phyloP scores from a whole-genome alignment of 2,888 invertebrate species.

The Drosophila algonquin region DNA sequence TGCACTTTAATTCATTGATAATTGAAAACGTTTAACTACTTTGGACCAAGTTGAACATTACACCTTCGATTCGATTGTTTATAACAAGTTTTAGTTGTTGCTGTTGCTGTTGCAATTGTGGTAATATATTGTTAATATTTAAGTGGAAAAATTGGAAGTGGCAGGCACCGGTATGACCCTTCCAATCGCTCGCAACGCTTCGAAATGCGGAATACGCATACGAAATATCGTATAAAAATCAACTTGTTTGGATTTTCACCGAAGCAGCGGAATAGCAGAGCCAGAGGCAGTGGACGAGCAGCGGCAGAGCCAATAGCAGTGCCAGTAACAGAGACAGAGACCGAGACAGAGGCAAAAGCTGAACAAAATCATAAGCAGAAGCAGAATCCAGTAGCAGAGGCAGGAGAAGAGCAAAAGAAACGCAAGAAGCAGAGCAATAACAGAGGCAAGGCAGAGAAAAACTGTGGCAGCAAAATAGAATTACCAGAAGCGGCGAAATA shows the following conservation, averaged over 20 bases:
- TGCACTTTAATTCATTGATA: background rate
- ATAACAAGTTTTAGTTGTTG: background rate
- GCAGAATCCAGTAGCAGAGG: too few species aligned
- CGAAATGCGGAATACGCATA: background rate
- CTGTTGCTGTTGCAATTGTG: background rate
- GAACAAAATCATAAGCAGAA: background rate
- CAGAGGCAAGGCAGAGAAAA: background rate
- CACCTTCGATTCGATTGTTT: background rate
- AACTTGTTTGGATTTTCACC: background rate
- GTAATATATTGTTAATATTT: background rate
- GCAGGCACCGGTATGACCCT: conserved; percentile 2
- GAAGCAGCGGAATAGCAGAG: conserved; percentile 1
- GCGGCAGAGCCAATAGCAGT: background rate
- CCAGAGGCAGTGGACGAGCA: background rate
- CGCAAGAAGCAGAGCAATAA: conserved; percentile 8
- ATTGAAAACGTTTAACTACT: background rate
- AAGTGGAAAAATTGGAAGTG: background rate
- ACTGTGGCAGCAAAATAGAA: background rate
- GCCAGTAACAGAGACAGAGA: background rate
- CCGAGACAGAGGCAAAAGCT: background rate
- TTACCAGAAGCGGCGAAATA: background rate
- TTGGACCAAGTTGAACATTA: background rate
- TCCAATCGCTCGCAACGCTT: background rate
- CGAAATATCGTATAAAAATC: background rate
- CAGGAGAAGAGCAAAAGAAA: too few species aligned